Base-by-base conservation (phyloP, 2,113 vertebrate species). In the Grammomys surdaster region DNA sequence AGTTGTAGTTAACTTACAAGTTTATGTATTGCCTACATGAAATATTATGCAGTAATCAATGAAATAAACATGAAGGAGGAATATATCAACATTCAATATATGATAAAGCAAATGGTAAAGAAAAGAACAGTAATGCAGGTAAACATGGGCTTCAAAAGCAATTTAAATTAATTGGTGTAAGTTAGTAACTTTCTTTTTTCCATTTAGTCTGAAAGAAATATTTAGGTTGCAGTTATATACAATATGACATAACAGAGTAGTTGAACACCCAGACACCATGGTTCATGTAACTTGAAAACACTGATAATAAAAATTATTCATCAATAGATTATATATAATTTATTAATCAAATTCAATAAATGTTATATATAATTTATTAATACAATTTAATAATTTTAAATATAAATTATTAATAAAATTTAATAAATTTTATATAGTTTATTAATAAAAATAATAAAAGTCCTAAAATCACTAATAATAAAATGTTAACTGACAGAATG, bases 101-200 rank as follows among this genome's bases (percentile, higher is more conserved):
- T 22, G 40, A 69, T 88, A 88, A 76, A 54, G 73, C 70, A 65
- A 90, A 88, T 20, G 60, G 7, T 20, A 7, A 67, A 77, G n/a
- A 94, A 78, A 93, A n/a, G 31, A 58, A 6, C 60, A 26, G 3
- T 24, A 78, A 69, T 46, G 6, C 10, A 92, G 72, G 3, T 58
- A 91, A 96, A 63, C 36, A 78, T 43, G 73, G 20, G 90, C 89
- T 86, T 96, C 13, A 58, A 90, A 89, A 90, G 28, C 17, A 91
- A 87, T 51, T 93, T 89, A 48, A 94, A 60, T 0, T 28, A 95
- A 3, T 33, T 40, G 56, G 65, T 67, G 17, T 78, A 65, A 86
- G 69, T 89, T 48, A 85, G 40, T 46, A 17, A 88, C 31, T 94
- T 16, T 54, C 82, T 63, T 93, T 92, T 90, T 67, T 19, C 19